Percentiles rank a stretch among this genome's conserved stretches.
Evolutionary conservation across 2,888 invertebrate genomes (phyloP).

Genomic region (Ormyrus rosae): DNA sequence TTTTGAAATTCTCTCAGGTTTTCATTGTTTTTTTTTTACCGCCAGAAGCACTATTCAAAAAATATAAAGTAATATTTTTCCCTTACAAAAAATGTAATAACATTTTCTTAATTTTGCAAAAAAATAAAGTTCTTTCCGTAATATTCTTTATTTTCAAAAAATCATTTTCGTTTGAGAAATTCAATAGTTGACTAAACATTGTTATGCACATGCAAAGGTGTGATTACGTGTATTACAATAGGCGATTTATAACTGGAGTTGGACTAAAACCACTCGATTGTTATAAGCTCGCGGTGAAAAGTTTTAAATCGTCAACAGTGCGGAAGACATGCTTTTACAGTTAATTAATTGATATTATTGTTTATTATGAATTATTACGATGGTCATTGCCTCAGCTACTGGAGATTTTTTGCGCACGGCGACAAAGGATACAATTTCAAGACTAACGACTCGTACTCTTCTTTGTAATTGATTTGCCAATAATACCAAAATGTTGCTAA

Average conservation of each 20-base stretch:
- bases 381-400: slow-evolving; percentile 27
- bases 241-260: slow-evolving; percentile 30
- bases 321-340: slow-evolving; percentile 53
- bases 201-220: slow-evolving; percentile 41
- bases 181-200: slow-evolving; percentile 13
- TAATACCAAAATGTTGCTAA: slow-evolving; percentile 18
- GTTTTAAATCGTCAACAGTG: slow-evolving; percentile 37
- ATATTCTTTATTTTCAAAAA: background rate
- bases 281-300: slow-evolving; percentile 28
- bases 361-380: slow-evolving; percentile 30
- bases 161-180: slow-evolving; percentile 4
- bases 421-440: slow-evolving; percentile 21
- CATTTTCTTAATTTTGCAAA: too few species aligned
- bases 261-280: slow-evolving; percentile 9
- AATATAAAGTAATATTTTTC: too few species aligned
- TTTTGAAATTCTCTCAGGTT: background rate
- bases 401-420: slow-evolving; percentile 1
- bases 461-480: slow-evolving; percentile 30
- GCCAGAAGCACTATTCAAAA: too few species aligned
- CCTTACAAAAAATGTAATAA: too few species aligned
- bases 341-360: slow-evolving; percentile 30
- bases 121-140: background rate
- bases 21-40: background rate
- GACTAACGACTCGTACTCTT: slow-evolving; percentile 16
- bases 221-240: slow-evolving; percentile 7